Evolutionary conservation across 1,140 invertebrate species (phyloP), one percentile per base, ranked within the genome.

Genomic region (Neodiprion fabricii): DNA sequence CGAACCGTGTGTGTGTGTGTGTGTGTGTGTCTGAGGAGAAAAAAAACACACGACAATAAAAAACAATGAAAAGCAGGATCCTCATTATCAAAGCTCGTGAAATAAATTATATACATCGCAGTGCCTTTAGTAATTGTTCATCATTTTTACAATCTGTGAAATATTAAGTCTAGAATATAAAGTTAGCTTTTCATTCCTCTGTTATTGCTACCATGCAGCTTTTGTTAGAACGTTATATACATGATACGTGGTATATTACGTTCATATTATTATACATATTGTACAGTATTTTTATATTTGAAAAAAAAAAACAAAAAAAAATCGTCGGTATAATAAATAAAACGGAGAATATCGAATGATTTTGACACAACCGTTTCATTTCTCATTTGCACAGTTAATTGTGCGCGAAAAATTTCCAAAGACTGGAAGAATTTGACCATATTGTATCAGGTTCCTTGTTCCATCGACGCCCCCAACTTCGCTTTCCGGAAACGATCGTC

Each of bases 271-370:
- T 21, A 61, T 61, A 61, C 28, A 69, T 69, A 69, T 69, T 69
- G 82, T 84, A 84, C 79, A 83, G 80, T 84, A 84, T 84, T 84
- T 84, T 84, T 84, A 80, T 84, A 82, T 79, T 47, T 21, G 17
- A 21, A 21, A 65, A 4, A 40, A 17, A 17, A 17, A 17, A n/a
- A n/a, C n/a, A n/a, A 17, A 17, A 40, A 40, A 5, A 40, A 40
- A 40, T 40, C 0, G 28, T 40, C 28, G 28, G 5, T 40, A 40
- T 40, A 40, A 4, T 40, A 40, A 40, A 40, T 1, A 40, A 40
- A 40, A 3, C 28, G 28, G 28, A 40, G 28, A 40, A 40, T 40
- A 40, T 40, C 5, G 28, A 3, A 40, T 40, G 5, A 40, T 40
- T 40, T 40, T 40, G 28, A 21, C 28, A 40, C 5, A 40, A 40